Evolutionary conservation across 2,888 invertebrate species (phyloP), one percentile per base, ranked within the genome.

Genomic region (Lasioglossum malachurum): DNA sequence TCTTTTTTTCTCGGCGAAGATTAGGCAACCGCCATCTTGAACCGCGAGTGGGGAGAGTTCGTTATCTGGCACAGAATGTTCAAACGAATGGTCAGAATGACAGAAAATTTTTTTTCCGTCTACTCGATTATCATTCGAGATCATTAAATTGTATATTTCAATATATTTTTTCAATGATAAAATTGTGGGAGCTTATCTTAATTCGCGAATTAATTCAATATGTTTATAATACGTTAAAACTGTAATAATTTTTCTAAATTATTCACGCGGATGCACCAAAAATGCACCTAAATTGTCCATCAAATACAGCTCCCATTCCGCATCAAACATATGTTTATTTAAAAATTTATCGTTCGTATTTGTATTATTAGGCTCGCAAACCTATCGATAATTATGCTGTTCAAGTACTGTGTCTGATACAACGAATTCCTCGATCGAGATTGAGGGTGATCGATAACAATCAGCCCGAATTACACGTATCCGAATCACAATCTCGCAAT

Each of bases 1-100:
- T 38, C 19, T 44, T 73, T 75, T 41, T 71, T 41, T n/a, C 81
- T 85, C 64, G n/a, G 10, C 27, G 38, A 10, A 88, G 88, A 90
- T 90, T 89, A 88, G 78, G 67, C 78, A 88, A 80, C 49, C 72
- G 60, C 73, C 85, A 80, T 74, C 41, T 80, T 75, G 71, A 73
- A 76, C n/a, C 71, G 16, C 27, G 64, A 57, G 78, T 86, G 77
- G 81, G 71, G 69, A 76, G 53, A 71, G 41, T 49, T 78, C n/a
- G 73, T 82, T 86, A 81, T 79, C 87, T 86, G 76, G 8, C 7
- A 57, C 72, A 78, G 69, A 75, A 75, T 8, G 46, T 44, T 78
- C 71, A 31, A 67, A 71, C 74, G 74, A 44, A 60, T 78, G 84
- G 44, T 71, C 53, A 84, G 16, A 78, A 73, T 38, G 41, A 75